These are phyloP conservation scores for Pteropus alecto DNA, from an alignment of 2,113 vertebrate genomes.

Conservation along the genomic window DNA sequence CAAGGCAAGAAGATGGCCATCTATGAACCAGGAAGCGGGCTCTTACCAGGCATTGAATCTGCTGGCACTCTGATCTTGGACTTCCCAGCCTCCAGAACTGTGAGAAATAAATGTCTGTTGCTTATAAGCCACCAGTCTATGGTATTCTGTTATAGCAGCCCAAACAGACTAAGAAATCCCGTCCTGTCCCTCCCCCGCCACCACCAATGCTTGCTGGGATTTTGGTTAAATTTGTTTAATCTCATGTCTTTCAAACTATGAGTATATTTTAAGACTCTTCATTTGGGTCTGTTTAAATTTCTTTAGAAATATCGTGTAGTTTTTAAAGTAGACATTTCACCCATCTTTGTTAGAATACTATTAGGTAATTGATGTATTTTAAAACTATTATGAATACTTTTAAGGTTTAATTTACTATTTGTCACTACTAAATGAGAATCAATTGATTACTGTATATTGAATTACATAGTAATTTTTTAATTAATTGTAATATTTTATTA, in stretches of 20 bases:
- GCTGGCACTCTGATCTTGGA: background rate
- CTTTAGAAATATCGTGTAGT: background rate
- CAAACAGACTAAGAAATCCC: background rate
- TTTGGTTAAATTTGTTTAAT: background rate
- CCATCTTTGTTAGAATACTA: background rate
- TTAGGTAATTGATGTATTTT: background rate
- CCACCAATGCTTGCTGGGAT: background rate
- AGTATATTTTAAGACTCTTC: background rate
- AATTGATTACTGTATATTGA: background rate
- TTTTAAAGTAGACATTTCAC: background rate
- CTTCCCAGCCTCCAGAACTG: background rate
- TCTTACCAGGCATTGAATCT: background rate
- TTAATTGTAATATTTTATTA: background rate
- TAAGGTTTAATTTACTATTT: background rate
- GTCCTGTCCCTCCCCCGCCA: accelerated
- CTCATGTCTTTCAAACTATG: background rate
- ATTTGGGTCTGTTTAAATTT: background rate
- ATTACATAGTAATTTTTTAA: background rate
- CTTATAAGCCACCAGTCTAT: background rate
- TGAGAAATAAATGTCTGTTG: background rate
- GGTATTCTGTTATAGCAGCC: background rate
- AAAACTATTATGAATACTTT: background rate
- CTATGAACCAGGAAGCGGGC: background rate
- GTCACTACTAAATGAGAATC: background rate
- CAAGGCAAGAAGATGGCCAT: background rate